Base-by-base conservation (phyloP, 2,797 vertebrate genomes). In the Cuculus canorus region DNA sequence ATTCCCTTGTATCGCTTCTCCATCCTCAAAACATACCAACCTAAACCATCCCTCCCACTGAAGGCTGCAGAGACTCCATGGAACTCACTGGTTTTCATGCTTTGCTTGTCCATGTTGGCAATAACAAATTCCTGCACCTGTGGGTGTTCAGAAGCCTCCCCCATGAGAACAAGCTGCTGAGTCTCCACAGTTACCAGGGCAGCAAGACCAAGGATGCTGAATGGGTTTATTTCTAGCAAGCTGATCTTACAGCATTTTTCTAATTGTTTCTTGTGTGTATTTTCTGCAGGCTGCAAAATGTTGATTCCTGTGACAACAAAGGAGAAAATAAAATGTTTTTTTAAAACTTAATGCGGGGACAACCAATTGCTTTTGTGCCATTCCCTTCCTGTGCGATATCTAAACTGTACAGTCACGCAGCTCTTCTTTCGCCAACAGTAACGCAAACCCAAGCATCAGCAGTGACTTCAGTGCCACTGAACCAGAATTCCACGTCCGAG, bases 31-130 rank as follows among this genome's bases (percentile, higher is more conserved):
- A 30, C 71, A 52, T 43, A 15, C 35, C 47, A 22, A 1, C 10
- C 48, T 64, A 12, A 13, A 7, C 22, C 54, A 45, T 4, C 57
- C 30, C 24, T 57, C 24, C 48, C 17, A 32, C 53, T 30, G 56
- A 70, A 53, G 54, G 66, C 47, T 65, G 43, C 23, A 78, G 4
- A 16, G 6, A 32, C 52, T 60, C 32, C 13, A 1, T 6, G 27
- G 53, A 45, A 87, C 66, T 96, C 27, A 96, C 59, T 43, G 37
- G 27, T 37, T 63, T 84, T 84, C 0, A 0, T 90, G 54, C 24
- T 47, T 97, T 98, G 92, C 95, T 99, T 99, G 96, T 99, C 21
- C 93, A 94, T 6, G 96, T 98, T 28, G 98, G 98, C 28, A 97
- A 85, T 5, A 90, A 98, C 0, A 85, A 93, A 5, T 98, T 97